Evolutionary conservation across 2,888 invertebrate species (phyloP).

Genomic region (Nomada lathburiana): DNA sequence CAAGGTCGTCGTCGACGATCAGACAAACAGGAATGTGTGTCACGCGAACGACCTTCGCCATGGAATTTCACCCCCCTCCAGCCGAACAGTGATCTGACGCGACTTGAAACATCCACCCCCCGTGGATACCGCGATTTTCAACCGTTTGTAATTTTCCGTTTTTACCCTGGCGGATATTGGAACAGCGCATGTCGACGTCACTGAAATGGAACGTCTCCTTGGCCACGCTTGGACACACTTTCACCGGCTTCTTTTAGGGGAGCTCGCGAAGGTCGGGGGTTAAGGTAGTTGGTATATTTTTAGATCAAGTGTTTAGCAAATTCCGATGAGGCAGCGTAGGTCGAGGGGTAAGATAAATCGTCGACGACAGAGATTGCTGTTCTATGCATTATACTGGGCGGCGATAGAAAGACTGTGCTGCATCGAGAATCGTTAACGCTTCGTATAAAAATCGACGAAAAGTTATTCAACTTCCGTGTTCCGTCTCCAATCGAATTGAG

Average conservation of each 20-base stretch:
- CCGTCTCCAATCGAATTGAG: too few relatives aligned
- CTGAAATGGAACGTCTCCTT: constrained; percentile 19
- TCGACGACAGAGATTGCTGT: too few relatives aligned
- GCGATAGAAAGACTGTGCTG: too few relatives aligned
- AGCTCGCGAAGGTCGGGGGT: background rate
- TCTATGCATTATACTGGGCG: too few relatives aligned
- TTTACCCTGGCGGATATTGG: background rate
- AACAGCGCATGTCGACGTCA: background rate
- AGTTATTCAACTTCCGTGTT: too few relatives aligned
- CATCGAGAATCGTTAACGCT: too few relatives aligned
- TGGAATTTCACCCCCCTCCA: background rate
- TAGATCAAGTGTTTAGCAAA: background rate
- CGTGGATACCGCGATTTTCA: constrained; percentile 9
- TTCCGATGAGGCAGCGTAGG: background rate
- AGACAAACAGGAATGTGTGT: background rate
- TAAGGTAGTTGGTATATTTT: background rate
- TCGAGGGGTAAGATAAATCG: background rate
- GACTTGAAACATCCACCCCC: constrained; percentile 30
- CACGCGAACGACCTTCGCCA: background rate
- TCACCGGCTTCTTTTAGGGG: background rate
- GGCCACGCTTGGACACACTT: constrained; percentile 16
- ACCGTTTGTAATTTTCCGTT: constrained; percentile 28
- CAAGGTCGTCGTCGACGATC: background rate
- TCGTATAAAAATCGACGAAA: too few relatives aligned
- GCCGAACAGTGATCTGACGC: constrained; percentile 13